These are phyloP conservation scores for Cromileptes altivelis DNA, from an alignment of 2,113 vertebrate genomes.

Conservation along the genomic window DNA sequence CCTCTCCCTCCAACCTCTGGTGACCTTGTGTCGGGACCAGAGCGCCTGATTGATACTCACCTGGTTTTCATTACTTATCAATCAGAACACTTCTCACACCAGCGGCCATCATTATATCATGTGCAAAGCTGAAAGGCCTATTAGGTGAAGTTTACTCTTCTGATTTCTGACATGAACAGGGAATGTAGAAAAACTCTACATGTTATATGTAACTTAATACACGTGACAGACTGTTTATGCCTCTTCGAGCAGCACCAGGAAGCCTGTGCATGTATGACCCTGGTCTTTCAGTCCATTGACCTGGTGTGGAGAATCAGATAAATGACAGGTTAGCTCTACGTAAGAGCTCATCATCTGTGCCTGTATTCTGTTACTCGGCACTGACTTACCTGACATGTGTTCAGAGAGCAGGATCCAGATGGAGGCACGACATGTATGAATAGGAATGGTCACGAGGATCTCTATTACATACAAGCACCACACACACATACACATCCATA, in stretches of 20 bases:
- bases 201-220: constrained; percentile 45
- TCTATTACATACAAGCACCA: constrained; percentile 26
- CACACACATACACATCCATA: constrained; percentile 6
- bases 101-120: constrained; percentile 5
- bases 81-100: constrained; percentile 52
- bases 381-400: constrained; percentile 74
- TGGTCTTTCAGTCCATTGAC: constrained; percentile 4
- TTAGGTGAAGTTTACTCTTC: not conserved
- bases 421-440: constrained; percentile 61
- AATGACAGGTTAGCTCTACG: constrained; percentile 49
- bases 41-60: constrained; percentile 69
- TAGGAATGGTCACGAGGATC: constrained; percentile 56
- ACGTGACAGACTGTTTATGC: constrained; percentile 39
- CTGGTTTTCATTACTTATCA: constrained; percentile 78
- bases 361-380: constrained; percentile 77
- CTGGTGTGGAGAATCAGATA: constrained; percentile 60
- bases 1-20: constrained; percentile 69
- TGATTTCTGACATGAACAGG: constrained; percentile 13
- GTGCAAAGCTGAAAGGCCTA: not conserved
- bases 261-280: constrained; percentile 25
- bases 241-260: constrained; percentile 2
- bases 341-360: constrained; percentile 75
- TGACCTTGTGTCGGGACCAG: constrained; percentile 66
- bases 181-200: constrained; percentile 42
- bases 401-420: constrained; percentile 73